phyloP scores from a whole-genome alignment of 2,888 invertebrate genomes.

The Pristionchus maxplancki region DNA sequence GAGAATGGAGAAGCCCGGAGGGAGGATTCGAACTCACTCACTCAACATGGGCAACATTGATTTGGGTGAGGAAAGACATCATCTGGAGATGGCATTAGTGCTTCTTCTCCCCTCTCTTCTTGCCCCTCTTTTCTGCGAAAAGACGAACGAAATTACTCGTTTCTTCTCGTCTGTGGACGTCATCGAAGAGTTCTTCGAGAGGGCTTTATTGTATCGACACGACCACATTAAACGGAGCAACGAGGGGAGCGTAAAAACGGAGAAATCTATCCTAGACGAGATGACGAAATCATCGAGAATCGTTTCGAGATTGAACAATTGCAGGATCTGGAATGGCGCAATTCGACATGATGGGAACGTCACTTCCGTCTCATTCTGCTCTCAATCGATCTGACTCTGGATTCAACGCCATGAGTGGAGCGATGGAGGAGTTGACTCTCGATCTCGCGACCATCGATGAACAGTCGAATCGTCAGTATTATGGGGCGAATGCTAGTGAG shows the following conservation, averaged over 20 bases:
- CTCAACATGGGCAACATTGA: slow-evolving; percentile 69
- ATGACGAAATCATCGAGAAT: not conserved
- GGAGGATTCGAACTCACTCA: slow-evolving; percentile 64
- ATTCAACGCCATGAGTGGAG: slow-evolving; percentile 54
- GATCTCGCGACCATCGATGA: slow-evolving; percentile 67
- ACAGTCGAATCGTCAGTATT: slow-evolving; percentile 49
- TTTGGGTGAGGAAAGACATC: slow-evolving; percentile 53
- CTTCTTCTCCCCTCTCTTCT: not conserved
- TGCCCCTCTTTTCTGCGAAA: not conserved
- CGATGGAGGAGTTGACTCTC: slow-evolving; percentile 65
- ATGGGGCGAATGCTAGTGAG: slow-evolving; percentile 47
- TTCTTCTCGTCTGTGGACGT: not conserved
- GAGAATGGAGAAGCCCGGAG: slow-evolving; percentile 56
- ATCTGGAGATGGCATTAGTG: slow-evolving; percentile 12
- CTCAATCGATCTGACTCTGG: slow-evolving; percentile 63
- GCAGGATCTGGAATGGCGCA: slow-evolving; percentile 51
- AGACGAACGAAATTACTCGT: slow-evolving; percentile 16
- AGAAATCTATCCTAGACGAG: not conserved
- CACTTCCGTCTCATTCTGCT: slow-evolving; percentile 61
- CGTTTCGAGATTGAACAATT: not conserved
- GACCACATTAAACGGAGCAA: slow-evolving; percentile 46
- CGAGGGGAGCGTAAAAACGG: slow-evolving; percentile 1
- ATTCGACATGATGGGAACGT: slow-evolving; percentile 54
- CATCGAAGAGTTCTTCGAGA: slow-evolving; percentile 26
- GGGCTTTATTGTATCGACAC: slow-evolving; percentile 10